Percentiles rank a stretch among this genome's conserved stretches.
phyloP scores from a whole-genome alignment of 2,888 invertebrate genomes.

The Cheilosia grossa region DNA sequence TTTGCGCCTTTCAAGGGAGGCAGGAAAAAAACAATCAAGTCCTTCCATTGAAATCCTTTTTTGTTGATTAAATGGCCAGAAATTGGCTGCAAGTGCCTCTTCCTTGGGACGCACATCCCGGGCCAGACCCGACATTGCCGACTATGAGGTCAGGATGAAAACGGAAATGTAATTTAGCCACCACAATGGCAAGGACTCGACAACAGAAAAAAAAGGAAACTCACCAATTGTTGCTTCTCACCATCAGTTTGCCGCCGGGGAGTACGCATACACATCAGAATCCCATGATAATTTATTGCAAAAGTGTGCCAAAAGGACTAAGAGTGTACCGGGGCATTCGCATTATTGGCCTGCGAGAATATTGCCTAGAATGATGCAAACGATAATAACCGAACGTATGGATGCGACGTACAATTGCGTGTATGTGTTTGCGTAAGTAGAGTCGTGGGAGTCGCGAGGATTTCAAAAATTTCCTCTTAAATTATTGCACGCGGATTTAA shows the following conservation, averaged over 20 bases:
- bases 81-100: constrained; percentile 67
- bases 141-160: constrained; percentile 22
- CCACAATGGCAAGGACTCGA: constrained; percentile 34
- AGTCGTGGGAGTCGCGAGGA: constrained; percentile 30
- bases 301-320: constrained; percentile 57
- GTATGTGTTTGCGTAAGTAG: neutral
- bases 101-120: constrained; percentile 6
- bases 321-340: constrained; percentile 12
- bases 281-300: constrained; percentile 63
- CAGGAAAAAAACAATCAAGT: constrained; percentile 1
- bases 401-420: constrained; percentile 30
- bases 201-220: constrained; percentile 23
- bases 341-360: constrained; percentile 33
- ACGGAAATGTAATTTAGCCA: constrained; percentile 54
- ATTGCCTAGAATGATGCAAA: constrained; percentile 49
- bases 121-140: neutral
- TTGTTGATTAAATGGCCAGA: constrained; percentile 70
- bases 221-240: constrained; percentile 68
- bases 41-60: constrained; percentile 36
- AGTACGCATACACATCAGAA: constrained; percentile 9
- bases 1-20: constrained; percentile 16
- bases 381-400: constrained; percentile 56
- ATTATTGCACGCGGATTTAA: constrained; percentile 50
- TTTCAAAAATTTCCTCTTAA: constrained; percentile 64
- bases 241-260: constrained; percentile 22